Percentiles rank a stretch among this genome's conserved stretches.
These are phyloP conservation scores for Salvelinus fontinalis DNA, from an alignment of 2,113 vertebrate genomes.

Conservation along the genomic window DNA sequence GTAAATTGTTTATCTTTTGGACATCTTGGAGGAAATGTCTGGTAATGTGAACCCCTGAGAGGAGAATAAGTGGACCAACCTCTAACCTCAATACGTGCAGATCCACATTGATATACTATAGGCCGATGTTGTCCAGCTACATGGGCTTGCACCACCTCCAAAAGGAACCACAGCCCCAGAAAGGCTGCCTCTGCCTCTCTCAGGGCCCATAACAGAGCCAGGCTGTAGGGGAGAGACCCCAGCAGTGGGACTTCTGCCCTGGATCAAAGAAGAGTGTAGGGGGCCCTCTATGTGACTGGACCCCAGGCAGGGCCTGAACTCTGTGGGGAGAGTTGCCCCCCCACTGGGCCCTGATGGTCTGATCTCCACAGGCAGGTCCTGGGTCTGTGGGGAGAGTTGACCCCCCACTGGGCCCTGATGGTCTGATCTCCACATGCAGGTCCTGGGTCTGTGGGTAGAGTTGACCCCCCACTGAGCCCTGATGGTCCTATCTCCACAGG, in stretches of 20 bases:
- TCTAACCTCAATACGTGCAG: neutral
- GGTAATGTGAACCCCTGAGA: neutral
- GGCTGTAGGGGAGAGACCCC: neutral
- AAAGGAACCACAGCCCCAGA: neutral
- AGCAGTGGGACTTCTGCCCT: neutral
- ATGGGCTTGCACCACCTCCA: neutral
- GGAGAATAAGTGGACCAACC: neutral
- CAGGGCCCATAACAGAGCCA: neutral
- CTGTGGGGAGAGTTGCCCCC: neutral
- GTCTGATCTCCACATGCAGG: conserved; percentile 19
- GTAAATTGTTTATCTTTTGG: neutral
- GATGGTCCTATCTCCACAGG: conserved; percentile 14
- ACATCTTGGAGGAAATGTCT: no score
- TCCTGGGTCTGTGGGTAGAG: neutral
- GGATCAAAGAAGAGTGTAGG: conserved; percentile 1
- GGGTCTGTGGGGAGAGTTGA: neutral
- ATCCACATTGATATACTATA: neutral
- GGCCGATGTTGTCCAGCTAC: neutral
- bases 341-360: neutral
- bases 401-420: neutral
- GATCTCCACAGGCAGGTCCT: conserved; percentile 20
- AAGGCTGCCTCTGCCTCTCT: conserved; percentile 1
- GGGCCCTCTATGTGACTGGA: neutral
- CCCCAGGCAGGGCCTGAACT: neutral
- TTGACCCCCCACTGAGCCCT: neutral